Evolutionary conservation across 64 coral and sea anemone genomes (phyloP), one percentile per base, ranked within the genome.

Genomic region (Catalaphyllia jardinei): DNA sequence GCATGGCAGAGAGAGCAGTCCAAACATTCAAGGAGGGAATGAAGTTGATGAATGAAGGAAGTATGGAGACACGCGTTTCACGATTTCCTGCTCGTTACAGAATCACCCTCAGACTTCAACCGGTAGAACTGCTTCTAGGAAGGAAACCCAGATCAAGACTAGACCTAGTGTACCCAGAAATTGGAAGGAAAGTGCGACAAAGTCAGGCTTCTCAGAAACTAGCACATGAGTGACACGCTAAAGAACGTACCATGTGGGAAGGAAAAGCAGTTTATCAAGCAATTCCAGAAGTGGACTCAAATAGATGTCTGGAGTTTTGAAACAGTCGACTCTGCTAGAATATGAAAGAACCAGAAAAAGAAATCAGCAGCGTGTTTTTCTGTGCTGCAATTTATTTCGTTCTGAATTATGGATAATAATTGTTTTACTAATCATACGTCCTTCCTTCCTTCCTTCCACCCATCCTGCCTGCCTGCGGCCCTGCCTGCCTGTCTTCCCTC

Each of bases 291-390:
- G 54, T 24, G 87, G 87, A 42, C 71, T 52, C 17, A 76, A 60
- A 35, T 88, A 74, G 87, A 42, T 88, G n/a, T 74, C 74, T 77
- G 87, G 87, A 73, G 54, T 76, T 46, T 60, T 88, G 31, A 57
- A 60, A 33, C 52, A 88, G 75, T 76, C 71, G 27, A 88, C 33
- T 35, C 54, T 57, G 54, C 15, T 57, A 16, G 15, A 57, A 57
- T 57, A 57, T 57, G 15, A 57, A 57, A 57, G 54, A 57, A 57
- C 54, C 54, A 57, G 8, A 2, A 13, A 57, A 13, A 16, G 54
- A 57, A 57, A 16, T 9, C 1, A 15, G 15, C 4, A 57, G 15
- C 10, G 11, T 57, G 54, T 14, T 16, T 46, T 46, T 46, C 39
- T 46, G 6, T 46, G 39, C 39, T 8, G 39, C 39, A 46, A 4